Evolutionary conservation across 2,888 invertebrate genomes (phyloP).

Genomic region (Sisyra nigra): DNA sequence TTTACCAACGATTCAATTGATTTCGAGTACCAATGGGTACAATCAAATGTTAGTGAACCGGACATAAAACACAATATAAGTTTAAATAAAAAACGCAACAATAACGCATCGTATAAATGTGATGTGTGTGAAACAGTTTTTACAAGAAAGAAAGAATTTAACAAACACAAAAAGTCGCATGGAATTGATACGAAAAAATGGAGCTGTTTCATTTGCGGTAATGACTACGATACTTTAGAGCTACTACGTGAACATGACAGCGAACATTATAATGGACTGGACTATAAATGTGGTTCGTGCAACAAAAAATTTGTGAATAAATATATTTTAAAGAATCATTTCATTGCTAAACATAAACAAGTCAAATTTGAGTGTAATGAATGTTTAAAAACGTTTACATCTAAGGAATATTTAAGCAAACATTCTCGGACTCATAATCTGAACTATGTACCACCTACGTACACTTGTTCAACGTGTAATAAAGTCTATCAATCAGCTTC

Average conservation of each 20-base stretch:
- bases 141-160: conserved; percentile 10
- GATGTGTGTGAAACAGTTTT: conserved; percentile 11
- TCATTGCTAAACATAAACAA: conserved; percentile 1
- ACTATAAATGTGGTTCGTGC: conserved; percentile 11
- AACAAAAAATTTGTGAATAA: conserved; percentile 14
- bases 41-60: no score
- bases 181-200: conserved; percentile 25
- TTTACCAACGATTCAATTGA: background rate
- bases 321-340: conserved; percentile 9
- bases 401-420: conserved; percentile 14
- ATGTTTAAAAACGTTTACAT: conserved; percentile 4
- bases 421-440: conserved; percentile 13
- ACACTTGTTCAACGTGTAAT: conserved; percentile 14
- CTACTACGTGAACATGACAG: conserved; percentile 2
- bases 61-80: no score
- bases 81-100: no score
- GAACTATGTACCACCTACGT: conserved; percentile 13
- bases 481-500: conserved; percentile 8
- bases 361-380: background rate
- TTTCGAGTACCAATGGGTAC: background rate
- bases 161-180: conserved; percentile 15
- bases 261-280: background rate
- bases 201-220: conserved; percentile 26
- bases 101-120: conserved; percentile 12
- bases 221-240: conserved; percentile 11